Percentiles rank a stretch among this genome's conserved stretches.
phyloP scores from a whole-genome alignment of 2,888 invertebrate genomes.

The Lycaena phlaeas region DNA sequence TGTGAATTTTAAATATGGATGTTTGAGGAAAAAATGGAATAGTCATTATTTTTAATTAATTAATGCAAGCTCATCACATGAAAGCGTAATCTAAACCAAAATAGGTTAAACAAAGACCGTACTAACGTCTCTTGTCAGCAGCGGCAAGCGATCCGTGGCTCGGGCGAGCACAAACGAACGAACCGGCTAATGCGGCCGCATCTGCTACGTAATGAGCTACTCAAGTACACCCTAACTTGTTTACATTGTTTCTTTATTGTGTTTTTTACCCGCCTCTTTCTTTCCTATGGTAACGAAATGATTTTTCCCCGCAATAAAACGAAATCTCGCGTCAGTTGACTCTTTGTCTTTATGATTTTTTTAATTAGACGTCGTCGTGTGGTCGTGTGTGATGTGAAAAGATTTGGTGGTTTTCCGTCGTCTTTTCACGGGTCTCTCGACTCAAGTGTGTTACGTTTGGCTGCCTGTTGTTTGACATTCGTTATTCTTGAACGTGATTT shows the following conservation, averaged over 20 bases:
- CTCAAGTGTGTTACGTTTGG: conserved; percentile 7
- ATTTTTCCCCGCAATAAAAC: conserved; percentile 60
- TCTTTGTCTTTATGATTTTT: conserved; percentile 44
- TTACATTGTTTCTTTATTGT: conserved; percentile 73
- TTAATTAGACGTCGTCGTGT: conserved; percentile 37
- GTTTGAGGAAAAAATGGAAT: conserved; percentile 17
- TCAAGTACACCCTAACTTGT: conserved; percentile 71
- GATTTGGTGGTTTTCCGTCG: conserved; percentile 17
- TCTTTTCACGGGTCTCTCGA: conserved; percentile 17
- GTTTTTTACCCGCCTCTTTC: conserved; percentile 64
- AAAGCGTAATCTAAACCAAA: conserved; percentile 65
- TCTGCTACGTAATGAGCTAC: conserved; percentile 68
- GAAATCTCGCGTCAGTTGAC: conserved; percentile 40
- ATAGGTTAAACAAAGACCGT: conserved; percentile 64
- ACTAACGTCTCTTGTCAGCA: conserved; percentile 26
- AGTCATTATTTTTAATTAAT: conserved; percentile 43
- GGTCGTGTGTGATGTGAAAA: conserved; percentile 21
- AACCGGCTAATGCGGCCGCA: conserved; percentile 58
- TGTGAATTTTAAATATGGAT: conserved; percentile 11
- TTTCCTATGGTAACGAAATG: conserved; percentile 56
- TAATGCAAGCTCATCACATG: conserved; percentile 47
- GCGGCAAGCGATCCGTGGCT: conserved; percentile 31
- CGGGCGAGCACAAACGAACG: conserved; percentile 36
- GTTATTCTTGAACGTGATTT: neutral
- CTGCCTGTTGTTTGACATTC: neutral